Percentiles rank a stretch among this genome's conserved stretches.
Evolutionary conservation across 2,113 vertebrate species (phyloP).

Genomic region (Phycodurus eques): DNA sequence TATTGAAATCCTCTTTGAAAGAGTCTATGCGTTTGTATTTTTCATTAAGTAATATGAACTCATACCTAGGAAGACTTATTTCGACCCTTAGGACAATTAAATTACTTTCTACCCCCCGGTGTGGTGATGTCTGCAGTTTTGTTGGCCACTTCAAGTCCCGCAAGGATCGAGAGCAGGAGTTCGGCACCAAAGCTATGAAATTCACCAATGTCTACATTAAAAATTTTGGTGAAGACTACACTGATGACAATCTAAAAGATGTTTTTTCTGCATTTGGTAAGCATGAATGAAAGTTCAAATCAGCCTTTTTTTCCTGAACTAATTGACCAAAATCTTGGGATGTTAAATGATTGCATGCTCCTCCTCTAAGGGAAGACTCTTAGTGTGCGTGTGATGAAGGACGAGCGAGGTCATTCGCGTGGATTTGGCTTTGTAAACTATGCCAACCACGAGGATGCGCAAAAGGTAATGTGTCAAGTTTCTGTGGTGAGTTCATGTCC

Average conservation of each 20-base stretch:
- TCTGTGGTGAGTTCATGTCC: not conserved
- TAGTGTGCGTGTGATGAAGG: conserved; percentile 93
- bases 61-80: not conserved
- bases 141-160: conserved; percentile 96
- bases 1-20: not conserved
- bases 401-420: conserved; percentile 79
- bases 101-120: conserved; percentile 4
- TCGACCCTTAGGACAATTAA: not conserved
- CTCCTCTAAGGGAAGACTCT: conserved; percentile 80
- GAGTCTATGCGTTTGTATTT: not conserved
- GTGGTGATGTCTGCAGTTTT: conserved; percentile 73
- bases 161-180: conserved; percentile 87
- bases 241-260: conserved; percentile 79
- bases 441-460: conserved; percentile 89
- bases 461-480: conserved; percentile 77
- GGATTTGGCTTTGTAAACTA: conserved; percentile 97
- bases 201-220: conserved; percentile 97
- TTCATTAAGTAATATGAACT: not conserved
- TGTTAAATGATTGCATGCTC: not conserved
- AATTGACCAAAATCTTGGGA: not conserved
- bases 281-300: not conserved
- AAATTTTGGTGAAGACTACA: conserved; percentile 86
- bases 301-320: not conserved
- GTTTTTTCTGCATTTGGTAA: conserved; percentile 88
- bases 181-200: conserved; percentile 80